Conservation (phyloP, 2,797 vertebrate genomes). For the Diplodus puntazzo region DNA sequence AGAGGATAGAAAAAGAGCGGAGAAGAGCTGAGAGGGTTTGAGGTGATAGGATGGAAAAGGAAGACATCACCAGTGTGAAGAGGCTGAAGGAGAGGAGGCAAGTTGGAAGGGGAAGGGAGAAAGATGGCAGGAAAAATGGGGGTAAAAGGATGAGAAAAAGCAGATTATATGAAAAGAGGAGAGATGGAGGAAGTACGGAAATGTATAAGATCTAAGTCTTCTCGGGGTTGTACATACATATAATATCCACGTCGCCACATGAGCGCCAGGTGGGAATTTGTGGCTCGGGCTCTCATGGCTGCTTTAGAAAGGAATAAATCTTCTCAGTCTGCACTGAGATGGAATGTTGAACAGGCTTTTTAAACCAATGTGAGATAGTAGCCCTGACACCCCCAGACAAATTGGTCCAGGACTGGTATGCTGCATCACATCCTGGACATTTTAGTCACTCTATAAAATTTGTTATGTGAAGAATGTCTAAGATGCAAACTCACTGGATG, state of each 20-base stretch:
- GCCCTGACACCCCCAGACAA: not conserved
- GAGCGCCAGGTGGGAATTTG: slow-evolving; percentile 13
- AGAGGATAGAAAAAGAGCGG: not conserved
- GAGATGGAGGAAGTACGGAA: slow-evolving; percentile 1
- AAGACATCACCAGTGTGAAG: not conserved
- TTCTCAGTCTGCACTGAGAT: not conserved
- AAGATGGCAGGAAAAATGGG: not conserved
- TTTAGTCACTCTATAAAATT: not conserved
- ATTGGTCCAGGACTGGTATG: not conserved
- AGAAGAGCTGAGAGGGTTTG: not conserved
- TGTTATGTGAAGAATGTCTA: not conserved
- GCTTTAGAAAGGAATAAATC: not conserved
- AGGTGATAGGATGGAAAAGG: not conserved
- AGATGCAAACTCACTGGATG: no score
- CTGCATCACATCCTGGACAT: not conserved
- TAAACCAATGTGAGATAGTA: not conserved
- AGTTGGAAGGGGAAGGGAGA: not conserved
- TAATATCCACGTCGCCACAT: not conserved
- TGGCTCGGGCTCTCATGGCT: slow-evolving; percentile 7
- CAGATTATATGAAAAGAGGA: not conserved
- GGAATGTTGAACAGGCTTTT: not conserved
- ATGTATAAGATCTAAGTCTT: slow-evolving; percentile 7
- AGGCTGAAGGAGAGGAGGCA: not conserved
- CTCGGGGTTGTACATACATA: slow-evolving; percentile 2
- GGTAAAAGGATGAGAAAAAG: not conserved